Conservation (phyloP, 2,888 invertebrate genomes). For the Apamea anceps region DNA sequence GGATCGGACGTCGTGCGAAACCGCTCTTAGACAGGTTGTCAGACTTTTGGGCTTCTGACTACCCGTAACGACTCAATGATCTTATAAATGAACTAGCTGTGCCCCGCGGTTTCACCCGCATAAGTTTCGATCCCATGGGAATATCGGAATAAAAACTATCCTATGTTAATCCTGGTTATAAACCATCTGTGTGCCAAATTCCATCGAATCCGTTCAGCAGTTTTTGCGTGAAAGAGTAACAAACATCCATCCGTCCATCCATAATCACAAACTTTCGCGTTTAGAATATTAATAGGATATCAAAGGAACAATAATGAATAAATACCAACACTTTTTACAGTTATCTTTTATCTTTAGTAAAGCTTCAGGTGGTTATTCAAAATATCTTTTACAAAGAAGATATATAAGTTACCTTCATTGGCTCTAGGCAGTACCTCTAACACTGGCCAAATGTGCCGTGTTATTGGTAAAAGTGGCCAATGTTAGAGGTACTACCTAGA, state of each 20-base stretch:
- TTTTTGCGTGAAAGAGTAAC: no score
- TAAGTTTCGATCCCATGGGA: no score
- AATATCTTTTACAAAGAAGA: constrained; percentile 7
- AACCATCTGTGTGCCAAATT: no score
- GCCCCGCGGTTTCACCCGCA: no score
- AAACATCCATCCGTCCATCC: no score
- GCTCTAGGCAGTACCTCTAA: neutral
- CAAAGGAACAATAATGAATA: neutral
- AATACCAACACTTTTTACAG: neutral
- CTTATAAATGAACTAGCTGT: neutral
- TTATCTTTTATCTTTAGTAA: neutral
- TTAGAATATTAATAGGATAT: neutral
- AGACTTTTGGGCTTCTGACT: neutral
- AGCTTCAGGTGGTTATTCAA: constrained; percentile 21
- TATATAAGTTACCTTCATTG: constrained; percentile 18
- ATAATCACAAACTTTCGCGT: no score
- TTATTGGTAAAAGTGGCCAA: constrained; percentile 25
- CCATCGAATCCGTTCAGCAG: no score
- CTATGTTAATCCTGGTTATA: no score
- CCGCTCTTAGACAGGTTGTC: neutral
- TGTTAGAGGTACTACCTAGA: no score
- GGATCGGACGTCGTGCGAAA: no score
- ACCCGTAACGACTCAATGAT: neutral
- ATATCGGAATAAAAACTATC: no score
- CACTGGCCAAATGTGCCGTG: constrained; percentile 10